Evolutionary conservation across 2,888 invertebrate genomes (phyloP).

Genomic region (Nebria brevicollis): DNA sequence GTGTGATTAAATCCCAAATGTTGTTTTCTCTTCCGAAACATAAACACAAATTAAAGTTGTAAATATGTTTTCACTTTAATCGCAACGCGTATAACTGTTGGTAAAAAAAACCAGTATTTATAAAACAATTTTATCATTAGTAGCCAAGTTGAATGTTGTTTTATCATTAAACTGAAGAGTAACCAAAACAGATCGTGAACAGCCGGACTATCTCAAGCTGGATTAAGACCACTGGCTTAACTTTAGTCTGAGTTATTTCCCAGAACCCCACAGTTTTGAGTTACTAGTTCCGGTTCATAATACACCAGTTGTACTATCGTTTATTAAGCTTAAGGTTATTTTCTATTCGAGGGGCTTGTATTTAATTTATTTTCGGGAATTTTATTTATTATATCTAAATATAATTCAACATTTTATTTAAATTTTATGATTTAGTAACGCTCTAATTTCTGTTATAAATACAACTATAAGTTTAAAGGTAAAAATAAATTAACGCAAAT

Average conservation of each 20-base stretch:
- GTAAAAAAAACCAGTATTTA: conserved; percentile 9
- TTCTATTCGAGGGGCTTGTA: background rate
- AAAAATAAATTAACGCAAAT: no score
- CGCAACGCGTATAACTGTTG: background rate
- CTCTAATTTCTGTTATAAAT: background rate
- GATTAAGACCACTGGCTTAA: conserved; percentile 20
- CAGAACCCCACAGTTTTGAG: conserved; percentile 35
- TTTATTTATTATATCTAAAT: conserved; percentile 3
- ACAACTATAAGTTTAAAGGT: no score
- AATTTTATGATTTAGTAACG: background rate
- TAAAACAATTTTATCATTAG: conserved; percentile 18
- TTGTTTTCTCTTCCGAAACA: background rate
- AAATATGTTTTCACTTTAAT: background rate
- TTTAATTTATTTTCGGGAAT: background rate
- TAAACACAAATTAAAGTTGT: background rate
- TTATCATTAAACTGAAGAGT: conserved; percentile 26
- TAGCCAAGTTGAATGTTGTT: conserved; percentile 18
- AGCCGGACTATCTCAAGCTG: conserved; percentile 17
- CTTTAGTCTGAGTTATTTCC: conserved; percentile 41
- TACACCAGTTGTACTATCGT: conserved; percentile 19
- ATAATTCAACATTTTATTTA: background rate
- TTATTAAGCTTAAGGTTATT: background rate
- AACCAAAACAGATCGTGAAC: conserved; percentile 20
- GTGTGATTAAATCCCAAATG: no score
- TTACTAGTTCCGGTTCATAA: conserved; percentile 42